Percentiles rank a stretch among this genome's conserved stretches.
phyloP scores from a whole-genome alignment of 2,797 vertebrate species.

The Austrolebias charrua region DNA sequence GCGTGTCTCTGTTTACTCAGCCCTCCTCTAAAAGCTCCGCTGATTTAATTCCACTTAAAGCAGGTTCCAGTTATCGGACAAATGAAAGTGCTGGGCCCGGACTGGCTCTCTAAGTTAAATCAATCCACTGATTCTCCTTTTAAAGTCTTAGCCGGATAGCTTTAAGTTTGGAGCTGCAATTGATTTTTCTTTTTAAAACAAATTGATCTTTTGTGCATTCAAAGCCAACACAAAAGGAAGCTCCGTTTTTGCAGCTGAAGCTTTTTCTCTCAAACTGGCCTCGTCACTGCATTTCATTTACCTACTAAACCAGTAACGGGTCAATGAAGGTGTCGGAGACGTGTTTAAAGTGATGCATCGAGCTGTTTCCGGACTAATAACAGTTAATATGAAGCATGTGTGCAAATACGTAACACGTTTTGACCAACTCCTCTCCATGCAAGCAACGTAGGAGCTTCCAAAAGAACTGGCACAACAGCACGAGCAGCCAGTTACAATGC shows the following conservation, averaged over 20 bases:
- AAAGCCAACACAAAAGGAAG: not conserved
- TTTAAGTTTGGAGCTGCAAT: slow-evolving; percentile 13
- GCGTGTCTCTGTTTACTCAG: slow-evolving; percentile 34
- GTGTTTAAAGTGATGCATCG: no score
- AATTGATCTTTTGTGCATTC: not conserved
- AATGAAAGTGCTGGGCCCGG: slow-evolving; percentile 36
- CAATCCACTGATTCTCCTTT: slow-evolving; percentile 34
- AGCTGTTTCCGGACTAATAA: no score
- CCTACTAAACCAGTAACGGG: no score
- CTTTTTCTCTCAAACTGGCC: not conserved
- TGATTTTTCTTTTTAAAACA: slow-evolving; percentile 5
- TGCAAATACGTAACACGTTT: not conserved
- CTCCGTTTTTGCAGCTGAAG: not conserved
- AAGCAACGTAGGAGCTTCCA: not conserved
- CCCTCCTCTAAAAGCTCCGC: slow-evolving; percentile 18
- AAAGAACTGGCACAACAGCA: not conserved
- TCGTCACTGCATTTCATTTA: not conserved
- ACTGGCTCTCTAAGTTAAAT: slow-evolving; percentile 42
- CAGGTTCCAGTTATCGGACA: slow-evolving; percentile 39
- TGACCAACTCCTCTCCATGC: slow-evolving; percentile 4
- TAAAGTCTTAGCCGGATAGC: slow-evolving; percentile 33
- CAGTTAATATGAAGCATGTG: no score
- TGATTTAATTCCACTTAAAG: slow-evolving; percentile 51
- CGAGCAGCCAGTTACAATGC: slow-evolving; percentile 44
- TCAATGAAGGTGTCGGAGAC: no score